phyloP scores from a whole-genome alignment of 2,888 invertebrate genomes.

The Lasius fuliginosus region DNA sequence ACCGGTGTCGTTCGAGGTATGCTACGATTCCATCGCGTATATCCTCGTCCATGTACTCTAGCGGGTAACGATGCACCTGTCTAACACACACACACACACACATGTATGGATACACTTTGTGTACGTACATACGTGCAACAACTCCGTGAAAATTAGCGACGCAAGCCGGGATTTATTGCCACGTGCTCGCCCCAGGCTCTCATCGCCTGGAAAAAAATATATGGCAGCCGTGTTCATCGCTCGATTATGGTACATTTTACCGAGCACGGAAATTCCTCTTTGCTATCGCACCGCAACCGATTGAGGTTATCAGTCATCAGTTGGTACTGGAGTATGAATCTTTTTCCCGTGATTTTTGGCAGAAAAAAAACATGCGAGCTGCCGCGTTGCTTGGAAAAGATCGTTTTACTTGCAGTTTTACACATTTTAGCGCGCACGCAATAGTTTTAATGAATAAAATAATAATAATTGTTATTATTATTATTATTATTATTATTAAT shows the following conservation, averaged over 20 bases:
- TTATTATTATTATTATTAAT: not conserved
- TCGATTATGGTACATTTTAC: constrained; percentile 60
- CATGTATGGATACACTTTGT: constrained; percentile 32
- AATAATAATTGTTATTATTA: not conserved
- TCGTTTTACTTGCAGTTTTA: constrained; percentile 3
- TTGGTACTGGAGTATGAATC: constrained; percentile 1
- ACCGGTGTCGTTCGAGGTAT: constrained; percentile 37
- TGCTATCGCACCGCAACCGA: constrained; percentile 39
- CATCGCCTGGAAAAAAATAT: constrained; percentile 40
- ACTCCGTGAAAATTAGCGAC: constrained; percentile 64
- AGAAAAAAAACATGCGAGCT: not conserved
- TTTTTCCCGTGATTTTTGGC: constrained; percentile 20
- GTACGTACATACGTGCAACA: constrained; percentile 51
- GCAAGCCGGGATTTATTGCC: constrained; percentile 62
- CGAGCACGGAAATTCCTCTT: constrained; percentile 42
- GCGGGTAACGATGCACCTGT: constrained; percentile 51
- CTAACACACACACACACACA: not conserved
- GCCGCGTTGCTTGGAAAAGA: not conserved
- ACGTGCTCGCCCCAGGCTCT: constrained; percentile 37
- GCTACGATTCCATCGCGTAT: not conserved
- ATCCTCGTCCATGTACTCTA: constrained; percentile 23
- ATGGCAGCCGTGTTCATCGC: constrained; percentile 55
- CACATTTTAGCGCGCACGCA: not conserved
- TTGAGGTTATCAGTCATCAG: constrained; percentile 45
- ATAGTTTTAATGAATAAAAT: not conserved